Conservation (phyloP, 2,888 invertebrate genomes). For the Spialia ferax region DNA sequence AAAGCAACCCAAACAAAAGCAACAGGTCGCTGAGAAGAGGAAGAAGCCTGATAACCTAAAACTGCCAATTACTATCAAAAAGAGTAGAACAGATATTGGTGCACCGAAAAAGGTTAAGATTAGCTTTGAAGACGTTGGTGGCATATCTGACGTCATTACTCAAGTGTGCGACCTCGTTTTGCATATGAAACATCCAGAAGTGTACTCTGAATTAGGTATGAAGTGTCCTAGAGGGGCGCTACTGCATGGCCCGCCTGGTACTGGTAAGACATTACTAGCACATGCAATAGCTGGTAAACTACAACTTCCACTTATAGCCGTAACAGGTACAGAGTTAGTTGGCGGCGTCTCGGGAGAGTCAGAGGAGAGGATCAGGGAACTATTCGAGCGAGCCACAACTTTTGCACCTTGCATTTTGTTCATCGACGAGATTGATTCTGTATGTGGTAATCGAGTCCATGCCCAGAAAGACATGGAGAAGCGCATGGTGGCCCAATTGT, state of each 20-base stretch:
- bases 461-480: constrained; percentile 98
- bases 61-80: constrained; percentile 55
- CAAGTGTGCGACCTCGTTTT: constrained; percentile 91
- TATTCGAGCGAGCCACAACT: constrained; percentile 94
- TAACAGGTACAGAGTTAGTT: constrained; percentile 97
- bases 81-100: constrained; percentile 65
- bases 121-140: constrained; percentile 93
- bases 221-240: constrained; percentile 96
- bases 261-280: constrained; percentile 95
- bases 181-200: constrained; percentile 96
- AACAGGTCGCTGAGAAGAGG: constrained; percentile 67
- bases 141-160: constrained; percentile 91
- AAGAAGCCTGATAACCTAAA: constrained; percentile 65
- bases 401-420: constrained; percentile 95
- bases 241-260: constrained; percentile 98
- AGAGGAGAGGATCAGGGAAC: constrained; percentile 95
- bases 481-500: constrained; percentile 96
- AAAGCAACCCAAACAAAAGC: constrained; percentile 61
- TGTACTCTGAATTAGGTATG: constrained; percentile 94
- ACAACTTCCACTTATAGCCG: constrained; percentile 93
- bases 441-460: constrained; percentile 95
- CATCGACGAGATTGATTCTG: constrained; percentile 99
- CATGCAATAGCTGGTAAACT: constrained; percentile 95
- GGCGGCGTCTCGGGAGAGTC: constrained; percentile 98
- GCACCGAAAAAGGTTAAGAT: constrained; percentile 75